Evolutionary conservation across 2,113 vertebrate species (phyloP).

Genomic region (Strigops habroptila): DNA sequence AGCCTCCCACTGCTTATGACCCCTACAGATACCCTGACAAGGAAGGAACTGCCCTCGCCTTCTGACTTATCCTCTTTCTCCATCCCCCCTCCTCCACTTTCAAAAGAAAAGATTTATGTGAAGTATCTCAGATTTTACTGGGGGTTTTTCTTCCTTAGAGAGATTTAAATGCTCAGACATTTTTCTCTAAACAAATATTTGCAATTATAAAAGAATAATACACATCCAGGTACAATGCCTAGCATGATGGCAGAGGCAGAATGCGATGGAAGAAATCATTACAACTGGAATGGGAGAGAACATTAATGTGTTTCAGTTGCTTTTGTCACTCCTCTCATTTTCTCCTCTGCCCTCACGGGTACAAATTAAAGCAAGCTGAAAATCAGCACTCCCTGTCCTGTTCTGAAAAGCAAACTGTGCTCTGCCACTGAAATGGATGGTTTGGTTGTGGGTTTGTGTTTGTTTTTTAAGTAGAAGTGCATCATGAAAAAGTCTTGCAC

Average conservation of each 20-base stretch:
- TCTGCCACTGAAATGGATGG: not conserved
- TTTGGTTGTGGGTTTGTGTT: not conserved
- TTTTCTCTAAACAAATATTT: not conserved
- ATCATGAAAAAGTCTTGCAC: not conserved
- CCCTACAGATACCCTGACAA: not conserved
- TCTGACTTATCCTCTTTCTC: not conserved
- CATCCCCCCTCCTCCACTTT: fast-evolving
- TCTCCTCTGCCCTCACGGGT: not conserved
- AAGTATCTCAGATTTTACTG: not conserved
- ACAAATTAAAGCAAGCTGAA: not conserved
- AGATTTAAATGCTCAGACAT: not conserved
- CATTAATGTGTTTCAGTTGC: not conserved
- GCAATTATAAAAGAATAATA: not conserved
- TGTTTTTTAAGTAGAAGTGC: not conserved
- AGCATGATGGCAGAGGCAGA: not conserved
- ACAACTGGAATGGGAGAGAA: not conserved
- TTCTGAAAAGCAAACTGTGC: not conserved
- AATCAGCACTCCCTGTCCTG: not conserved
- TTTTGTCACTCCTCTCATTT: not conserved
- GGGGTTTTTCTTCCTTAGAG: not conserved
- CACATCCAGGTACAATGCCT: not conserved
- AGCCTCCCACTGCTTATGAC: not conserved
- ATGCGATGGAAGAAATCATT: not conserved
- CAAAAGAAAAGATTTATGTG: not conserved
- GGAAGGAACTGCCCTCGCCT: not conserved